A percentile compares a stretch with the other conserved stretches of the same genome.
These are phyloP conservation scores for Cantharis lateralis DNA, from an alignment of 2,888 invertebrate genomes.

Conservation along the genomic window DNA sequence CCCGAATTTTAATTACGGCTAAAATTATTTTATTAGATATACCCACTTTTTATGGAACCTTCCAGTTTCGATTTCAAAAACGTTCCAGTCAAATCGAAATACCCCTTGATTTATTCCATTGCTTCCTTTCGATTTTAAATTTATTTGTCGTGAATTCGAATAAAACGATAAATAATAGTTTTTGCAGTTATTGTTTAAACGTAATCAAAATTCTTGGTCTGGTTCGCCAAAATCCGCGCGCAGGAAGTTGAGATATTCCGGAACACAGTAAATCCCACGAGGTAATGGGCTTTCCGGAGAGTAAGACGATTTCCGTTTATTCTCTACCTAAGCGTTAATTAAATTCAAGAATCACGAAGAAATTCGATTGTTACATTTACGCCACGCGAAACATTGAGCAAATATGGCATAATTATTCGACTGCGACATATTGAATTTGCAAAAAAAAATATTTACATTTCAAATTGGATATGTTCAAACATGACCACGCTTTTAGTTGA, in stretches of 20 bases:
- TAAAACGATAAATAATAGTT: background rate
- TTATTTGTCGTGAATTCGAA: background rate
- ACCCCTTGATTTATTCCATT: background rate
- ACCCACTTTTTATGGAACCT: background rate
- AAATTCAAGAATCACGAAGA: conserved; percentile 37
- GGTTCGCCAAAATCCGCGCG: conserved; percentile 13
- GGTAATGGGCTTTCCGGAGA: conserved; percentile 29
- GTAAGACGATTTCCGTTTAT: conserved; percentile 26
- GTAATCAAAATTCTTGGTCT: background rate
- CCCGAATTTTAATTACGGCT: background rate
- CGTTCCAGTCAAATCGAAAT: background rate
- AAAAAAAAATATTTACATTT: background rate
- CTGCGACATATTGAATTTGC: background rate
- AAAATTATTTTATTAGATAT: background rate
- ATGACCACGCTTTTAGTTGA: background rate
- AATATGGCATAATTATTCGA: background rate
- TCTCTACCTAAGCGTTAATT: conserved; percentile 32
- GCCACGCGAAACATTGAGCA: background rate
- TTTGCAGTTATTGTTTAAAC: background rate
- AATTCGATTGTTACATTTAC: conserved; percentile 33
- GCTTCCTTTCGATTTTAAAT: background rate
- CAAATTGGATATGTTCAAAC: background rate
- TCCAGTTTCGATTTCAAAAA: background rate
- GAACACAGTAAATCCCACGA: conserved; percentile 22
- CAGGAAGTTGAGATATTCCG: conserved; percentile 29